These are phyloP conservation scores for Bucorvus abyssinicus DNA, from an alignment of 2,797 vertebrate species.

Conservation along the genomic window DNA sequence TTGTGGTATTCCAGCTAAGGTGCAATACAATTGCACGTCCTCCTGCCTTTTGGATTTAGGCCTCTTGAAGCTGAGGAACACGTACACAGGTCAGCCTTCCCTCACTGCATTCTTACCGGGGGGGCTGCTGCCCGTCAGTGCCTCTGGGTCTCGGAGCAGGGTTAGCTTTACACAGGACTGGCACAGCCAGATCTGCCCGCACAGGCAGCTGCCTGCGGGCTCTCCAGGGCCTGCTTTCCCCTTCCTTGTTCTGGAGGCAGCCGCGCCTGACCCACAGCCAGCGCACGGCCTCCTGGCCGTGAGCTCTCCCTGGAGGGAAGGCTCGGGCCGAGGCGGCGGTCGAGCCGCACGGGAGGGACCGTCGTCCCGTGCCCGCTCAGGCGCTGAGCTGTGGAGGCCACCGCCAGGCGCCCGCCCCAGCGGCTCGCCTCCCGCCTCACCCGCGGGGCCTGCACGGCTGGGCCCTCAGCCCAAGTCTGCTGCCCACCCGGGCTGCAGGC, in stretches of 20 bases:
- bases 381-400: not conserved
- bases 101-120: fast-evolving
- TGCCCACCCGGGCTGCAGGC: too few species aligned
- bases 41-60: not conserved
- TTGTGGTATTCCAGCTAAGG: not conserved
- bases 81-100: not conserved
- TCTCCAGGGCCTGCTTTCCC: not conserved
- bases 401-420: not conserved
- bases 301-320: not conserved
- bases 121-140: fast-evolving
- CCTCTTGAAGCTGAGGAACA: fast-evolving
- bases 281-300: not conserved
- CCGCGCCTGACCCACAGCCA: not conserved
- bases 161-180: too few species aligned
- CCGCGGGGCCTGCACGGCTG: not conserved
- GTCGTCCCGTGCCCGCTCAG: not conserved
- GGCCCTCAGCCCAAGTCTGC: not conserved
- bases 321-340: not conserved
- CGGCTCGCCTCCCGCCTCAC: not conserved
- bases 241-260: too few species aligned
- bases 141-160: fast-evolving
- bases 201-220: not conserved
- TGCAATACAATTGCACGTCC: fast-evolving
- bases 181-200: not conserved
- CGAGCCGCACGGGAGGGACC: not conserved